phyloP scores from a whole-genome alignment of 1,140 invertebrate species.

The Phortica variegata region DNA sequence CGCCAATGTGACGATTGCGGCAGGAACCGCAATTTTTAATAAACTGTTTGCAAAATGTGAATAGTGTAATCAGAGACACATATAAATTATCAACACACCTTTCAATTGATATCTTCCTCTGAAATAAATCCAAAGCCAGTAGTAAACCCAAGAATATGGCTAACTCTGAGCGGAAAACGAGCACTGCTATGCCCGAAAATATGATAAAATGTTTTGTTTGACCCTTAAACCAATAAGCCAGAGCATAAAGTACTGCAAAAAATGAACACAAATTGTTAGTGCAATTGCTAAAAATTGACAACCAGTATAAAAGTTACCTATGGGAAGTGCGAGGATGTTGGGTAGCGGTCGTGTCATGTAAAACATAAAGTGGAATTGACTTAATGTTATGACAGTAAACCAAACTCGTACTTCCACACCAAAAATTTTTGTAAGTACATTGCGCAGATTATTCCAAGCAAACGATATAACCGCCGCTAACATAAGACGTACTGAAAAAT shows the following conservation, averaged over 20 bases:
- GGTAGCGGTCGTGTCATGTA: slow-evolving; percentile 93
- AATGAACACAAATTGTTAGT: neutral
- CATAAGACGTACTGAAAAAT: slow-evolving; percentile 76
- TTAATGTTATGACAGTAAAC: slow-evolving; percentile 81
- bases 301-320: slow-evolving; percentile 68
- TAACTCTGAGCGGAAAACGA: slow-evolving; percentile 91
- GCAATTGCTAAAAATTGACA: neutral
- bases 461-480: slow-evolving; percentile 75
- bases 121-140: slow-evolving; percentile 75
- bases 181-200: slow-evolving; percentile 80
- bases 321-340: slow-evolving; percentile 90
- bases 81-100: slow-evolving; percentile 56
- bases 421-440: slow-evolving; percentile 73
- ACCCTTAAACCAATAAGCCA: slow-evolving; percentile 81
- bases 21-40: slow-evolving; percentile 71
- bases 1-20: slow-evolving; percentile 68
- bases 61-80: too few species aligned
- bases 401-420: slow-evolving; percentile 76
- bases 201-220: slow-evolving; percentile 77
- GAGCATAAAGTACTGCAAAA: slow-evolving; percentile 81
- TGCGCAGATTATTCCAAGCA: slow-evolving; percentile 72
- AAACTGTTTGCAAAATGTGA: slow-evolving; percentile 63
- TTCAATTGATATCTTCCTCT: slow-evolving; percentile 61
- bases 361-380: slow-evolving; percentile 98
- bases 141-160: slow-evolving; percentile 85